A percentile compares a stretch with the other conserved stretches of the same genome.
Conservation (phyloP, 30 jellyfish, hydroid and myxozoan species). For the Chironex yamaguchii region DNA sequence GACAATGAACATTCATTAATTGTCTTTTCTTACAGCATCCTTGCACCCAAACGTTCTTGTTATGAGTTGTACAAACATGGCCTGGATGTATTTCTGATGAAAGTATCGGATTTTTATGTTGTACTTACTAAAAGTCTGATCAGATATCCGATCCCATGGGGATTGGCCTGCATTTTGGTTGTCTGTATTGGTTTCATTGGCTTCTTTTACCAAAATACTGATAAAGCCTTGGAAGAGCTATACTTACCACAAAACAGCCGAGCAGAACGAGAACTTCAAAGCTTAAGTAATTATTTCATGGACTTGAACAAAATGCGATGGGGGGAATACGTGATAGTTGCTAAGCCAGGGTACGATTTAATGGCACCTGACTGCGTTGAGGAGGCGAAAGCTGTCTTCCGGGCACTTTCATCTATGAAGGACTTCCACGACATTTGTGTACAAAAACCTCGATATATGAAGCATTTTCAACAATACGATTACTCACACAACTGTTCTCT, state of each 20-base stretch:
- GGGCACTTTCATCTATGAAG: conserved; percentile 2
- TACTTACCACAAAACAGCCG: conserved; percentile 53
- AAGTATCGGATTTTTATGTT: conserved; percentile 21
- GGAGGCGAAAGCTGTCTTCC: conserved; percentile 42
- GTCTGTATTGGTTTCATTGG: conserved; percentile 40
- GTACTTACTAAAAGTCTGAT: conserved; percentile 42
- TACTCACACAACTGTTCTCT: conserved; percentile 13
- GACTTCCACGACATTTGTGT: conserved; percentile 46
- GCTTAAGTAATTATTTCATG: conserved; percentile 18
- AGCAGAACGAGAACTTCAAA: conserved; percentile 34
- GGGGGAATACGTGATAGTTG: conserved; percentile 48
- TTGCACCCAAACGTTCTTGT: too few relatives aligned
- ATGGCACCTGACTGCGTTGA: neutral
- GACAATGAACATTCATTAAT: too few relatives aligned
- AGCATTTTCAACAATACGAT: neutral
- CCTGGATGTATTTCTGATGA: too few relatives aligned
- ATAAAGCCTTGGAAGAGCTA: conserved; percentile 41
- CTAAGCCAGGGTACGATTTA: conserved; percentile 49
- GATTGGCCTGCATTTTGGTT: conserved; percentile 1
- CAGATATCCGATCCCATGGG: conserved; percentile 38
- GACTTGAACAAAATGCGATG: conserved; percentile 46
- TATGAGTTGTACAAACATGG: too few relatives aligned
- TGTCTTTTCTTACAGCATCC: too few relatives aligned
- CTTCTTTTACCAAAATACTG: conserved; percentile 8
- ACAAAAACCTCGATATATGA: conserved; percentile 17